These are phyloP conservation scores for Takifugu ocellatus DNA, from an alignment of 2,797 vertebrate genomes.

Conservation along the genomic window DNA sequence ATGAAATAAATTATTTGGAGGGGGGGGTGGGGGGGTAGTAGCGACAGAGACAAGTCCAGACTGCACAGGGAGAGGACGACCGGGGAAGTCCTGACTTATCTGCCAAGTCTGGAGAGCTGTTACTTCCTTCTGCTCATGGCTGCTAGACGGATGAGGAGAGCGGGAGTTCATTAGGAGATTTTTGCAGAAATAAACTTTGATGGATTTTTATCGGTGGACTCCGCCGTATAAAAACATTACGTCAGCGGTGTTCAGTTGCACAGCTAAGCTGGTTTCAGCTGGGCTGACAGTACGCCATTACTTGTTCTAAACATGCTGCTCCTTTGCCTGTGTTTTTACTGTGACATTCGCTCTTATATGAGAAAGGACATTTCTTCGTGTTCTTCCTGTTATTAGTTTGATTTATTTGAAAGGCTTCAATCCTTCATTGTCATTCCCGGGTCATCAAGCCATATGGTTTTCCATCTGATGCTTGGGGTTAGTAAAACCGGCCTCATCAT, in stretches of 20 bases:
- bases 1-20: conserved; percentile 64
- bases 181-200: conserved; percentile 46
- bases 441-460: too few species aligned
- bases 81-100: conserved; percentile 49
- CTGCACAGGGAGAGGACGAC: conserved; percentile 26
- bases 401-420: too few species aligned
- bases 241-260: conserved; percentile 28
- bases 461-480: too few species aligned
- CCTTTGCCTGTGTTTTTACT: too few species aligned
- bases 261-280: conserved; percentile 16
- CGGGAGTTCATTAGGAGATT: conserved; percentile 62
- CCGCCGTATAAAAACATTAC: conserved; percentile 48
- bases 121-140: conserved; percentile 51
- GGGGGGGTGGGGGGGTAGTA: conserved; percentile 2
- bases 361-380: too few species aligned
- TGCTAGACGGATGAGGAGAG: conserved; percentile 57
- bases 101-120: conserved; percentile 51
- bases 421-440: too few species aligned
- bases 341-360: too few species aligned
- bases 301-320: too few species aligned
- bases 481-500: neutral
- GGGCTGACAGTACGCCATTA: neutral
- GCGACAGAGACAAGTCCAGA: conserved; percentile 20
- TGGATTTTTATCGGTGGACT: conserved; percentile 32
- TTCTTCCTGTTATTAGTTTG: too few species aligned